These are phyloP conservation scores for Nesometra sesokonis DNA, from an alignment of 35 echinoderm and acorn worm genomes.

Conservation along the genomic window DNA sequence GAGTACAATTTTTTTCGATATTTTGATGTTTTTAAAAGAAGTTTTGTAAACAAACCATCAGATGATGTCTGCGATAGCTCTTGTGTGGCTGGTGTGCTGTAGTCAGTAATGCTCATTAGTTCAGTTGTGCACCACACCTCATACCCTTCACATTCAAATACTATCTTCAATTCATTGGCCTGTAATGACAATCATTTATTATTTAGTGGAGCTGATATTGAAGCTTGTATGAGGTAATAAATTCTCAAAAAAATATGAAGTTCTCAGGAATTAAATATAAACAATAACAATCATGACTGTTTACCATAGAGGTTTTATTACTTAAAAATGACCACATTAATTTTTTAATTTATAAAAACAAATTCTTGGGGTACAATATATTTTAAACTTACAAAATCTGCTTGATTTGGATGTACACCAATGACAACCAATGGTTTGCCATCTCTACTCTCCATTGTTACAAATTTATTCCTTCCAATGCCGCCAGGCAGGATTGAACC, in stretches of 20 bases:
- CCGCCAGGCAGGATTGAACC: not conserved
- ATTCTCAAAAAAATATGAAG: no score
- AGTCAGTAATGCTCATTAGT: not conserved
- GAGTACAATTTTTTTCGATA: no score
- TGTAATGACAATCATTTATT: not conserved
- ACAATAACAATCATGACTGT: no score
- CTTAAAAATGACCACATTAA: not conserved
- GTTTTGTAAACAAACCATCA: no score
- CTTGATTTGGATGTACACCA: constrained; percentile 63
- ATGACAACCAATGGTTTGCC: constrained; percentile 61
- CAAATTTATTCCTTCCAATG: not conserved
- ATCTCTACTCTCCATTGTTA: constrained; percentile 32
- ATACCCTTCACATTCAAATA: constrained; percentile 62
- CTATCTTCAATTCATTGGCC: constrained; percentile 42
- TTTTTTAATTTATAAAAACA: no score
- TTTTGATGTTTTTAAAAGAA: no score
- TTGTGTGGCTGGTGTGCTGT: not conserved
- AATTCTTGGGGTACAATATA: not conserved
- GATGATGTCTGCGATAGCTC: not conserved
- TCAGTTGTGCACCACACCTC: not conserved
- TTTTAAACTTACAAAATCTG: constrained; percentile 75
- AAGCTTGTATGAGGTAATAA: no score
- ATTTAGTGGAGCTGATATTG: not conserved
- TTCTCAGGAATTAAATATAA: no score
- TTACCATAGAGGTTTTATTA: no score